Conservation (phyloP, 2,888 invertebrate species). For the Phytoseiulus persimilis region DNA sequence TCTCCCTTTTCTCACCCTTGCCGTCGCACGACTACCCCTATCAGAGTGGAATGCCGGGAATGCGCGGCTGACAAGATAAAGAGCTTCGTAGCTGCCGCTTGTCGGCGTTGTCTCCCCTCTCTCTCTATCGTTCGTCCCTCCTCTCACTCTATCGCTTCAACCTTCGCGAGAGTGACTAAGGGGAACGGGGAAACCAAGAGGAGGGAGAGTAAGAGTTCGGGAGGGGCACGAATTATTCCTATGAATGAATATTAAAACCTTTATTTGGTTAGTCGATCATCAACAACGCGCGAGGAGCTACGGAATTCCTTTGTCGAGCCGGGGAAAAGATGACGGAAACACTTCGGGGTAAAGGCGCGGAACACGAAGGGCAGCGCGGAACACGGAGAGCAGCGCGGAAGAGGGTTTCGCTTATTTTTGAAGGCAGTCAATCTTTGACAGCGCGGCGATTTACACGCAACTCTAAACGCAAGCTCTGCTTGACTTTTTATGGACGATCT, state of each 20-base stretch:
- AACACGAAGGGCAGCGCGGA: too few species aligned
- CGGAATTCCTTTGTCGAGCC: background rate
- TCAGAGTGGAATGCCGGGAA: constrained; percentile 32
- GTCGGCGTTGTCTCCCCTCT: background rate
- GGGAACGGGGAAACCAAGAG: background rate
- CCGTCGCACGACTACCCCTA: constrained; percentile 31
- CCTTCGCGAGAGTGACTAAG: background rate
- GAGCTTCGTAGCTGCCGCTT: constrained; percentile 11
- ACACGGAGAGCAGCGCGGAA: too few species aligned
- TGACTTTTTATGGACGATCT: too few species aligned
- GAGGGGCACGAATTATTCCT: constrained; percentile 35
- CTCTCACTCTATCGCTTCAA: background rate
- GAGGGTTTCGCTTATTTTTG: too few species aligned
- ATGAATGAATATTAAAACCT: constrained; percentile 37
- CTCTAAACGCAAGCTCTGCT: too few species aligned
- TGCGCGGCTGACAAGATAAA: constrained; percentile 38
- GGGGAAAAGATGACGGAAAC: background rate
- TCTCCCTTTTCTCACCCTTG: constrained; percentile 21
- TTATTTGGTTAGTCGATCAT: constrained; percentile 39
- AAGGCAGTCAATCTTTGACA: too few species aligned
- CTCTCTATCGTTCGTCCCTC: background rate
- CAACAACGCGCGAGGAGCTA: background rate
- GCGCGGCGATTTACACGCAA: too few species aligned
- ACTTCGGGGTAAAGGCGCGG: background rate
- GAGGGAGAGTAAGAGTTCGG: background rate